phyloP scores from a whole-genome alignment of 2,888 invertebrate species.

The Argynnis bischoffii region DNA sequence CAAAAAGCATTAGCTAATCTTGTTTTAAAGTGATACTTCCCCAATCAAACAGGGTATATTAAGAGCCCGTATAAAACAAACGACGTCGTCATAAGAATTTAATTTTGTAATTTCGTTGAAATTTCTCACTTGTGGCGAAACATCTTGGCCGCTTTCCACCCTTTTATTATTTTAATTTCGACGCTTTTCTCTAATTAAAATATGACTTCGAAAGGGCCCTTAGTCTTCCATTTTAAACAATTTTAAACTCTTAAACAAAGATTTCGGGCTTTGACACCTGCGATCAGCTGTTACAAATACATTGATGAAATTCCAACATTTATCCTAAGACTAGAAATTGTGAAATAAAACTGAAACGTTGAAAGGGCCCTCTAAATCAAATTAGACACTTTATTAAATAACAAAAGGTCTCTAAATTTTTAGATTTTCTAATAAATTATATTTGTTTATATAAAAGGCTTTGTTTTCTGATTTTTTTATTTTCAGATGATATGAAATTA shows the following conservation, averaged over 20 bases:
- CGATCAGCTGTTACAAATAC: slow-evolving; percentile 27
- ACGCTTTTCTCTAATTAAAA: slow-evolving; percentile 58
- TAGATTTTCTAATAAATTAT: no score
- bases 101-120: slow-evolving; percentile 48
- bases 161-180: slow-evolving; percentile 54
- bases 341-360: slow-evolving; percentile 2
- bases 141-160: slow-evolving; percentile 45
- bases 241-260: slow-evolving; percentile 30
- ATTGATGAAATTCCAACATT: slow-evolving; percentile 23
- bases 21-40: background rate
- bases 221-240: slow-evolving; percentile 40
- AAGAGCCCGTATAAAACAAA: slow-evolving; percentile 23
- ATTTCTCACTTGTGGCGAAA: slow-evolving; percentile 45
- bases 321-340: slow-evolving; percentile 1
- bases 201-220: slow-evolving; percentile 54
- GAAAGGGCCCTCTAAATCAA: background rate
- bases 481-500: no score
- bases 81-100: slow-evolving; percentile 47
- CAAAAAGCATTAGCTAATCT: slow-evolving; percentile 1
- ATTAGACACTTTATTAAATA: background rate
- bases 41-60: slow-evolving; percentile 16
- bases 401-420: background rate
- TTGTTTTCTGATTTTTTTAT: no score
- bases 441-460: no score
- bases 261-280: slow-evolving; percentile 35